Base-by-base conservation (phyloP, 2,888 invertebrate species). In the Drosophila gaucha region DNA sequence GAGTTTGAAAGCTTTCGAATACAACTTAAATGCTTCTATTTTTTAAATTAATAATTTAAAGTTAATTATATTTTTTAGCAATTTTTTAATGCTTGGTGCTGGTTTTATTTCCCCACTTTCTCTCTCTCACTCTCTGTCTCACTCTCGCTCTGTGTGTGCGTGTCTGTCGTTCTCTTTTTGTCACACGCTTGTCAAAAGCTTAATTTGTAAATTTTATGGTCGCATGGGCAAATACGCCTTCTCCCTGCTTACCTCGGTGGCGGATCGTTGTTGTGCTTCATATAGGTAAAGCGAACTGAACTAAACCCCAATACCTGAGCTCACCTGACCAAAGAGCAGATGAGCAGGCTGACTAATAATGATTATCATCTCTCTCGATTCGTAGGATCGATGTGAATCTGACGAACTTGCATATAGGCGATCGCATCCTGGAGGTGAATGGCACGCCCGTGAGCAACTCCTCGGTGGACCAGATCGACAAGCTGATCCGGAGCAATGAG, bases 361-460 rank as follows among this genome's bases (percentile, higher is more conserved):
- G 31, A 31, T 2, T 31, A 28, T 28, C 6, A 28, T 16, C 1
- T 33, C 2, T 6, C 28, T 14, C 14, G 14, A 0, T 28, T 57
- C 62, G 31, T 92, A 97, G 97, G 91, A 94, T 97, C 85, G 97
- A 96, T 88, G 94, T 96, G 60, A 95, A 95, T 79, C 93, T 97
- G 59, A 95, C 97, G 93, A 95, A 96, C 8, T 93, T 98, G 55
- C 97, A 96, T 90, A 95, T 98, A 78, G 98, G 98, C n/a, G 98
- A 98, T 92, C 94, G 95, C 86, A 97, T 98, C 74, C 93, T 98
- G 69, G 98, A 98, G 93, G 97, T 98, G 47, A 97, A 98, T 93
- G 98, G 98, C 2, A 95, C 96, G 0, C 96, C 97, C 1, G 96
- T 97, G 0, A 95, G 94, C 88, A 96, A 96, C 88, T 95, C 95